Percentiles rank a stretch among this genome's conserved stretches.
Evolutionary conservation across 1,140 invertebrate genomes (phyloP).

Genomic region (Uloborus diversus): DNA sequence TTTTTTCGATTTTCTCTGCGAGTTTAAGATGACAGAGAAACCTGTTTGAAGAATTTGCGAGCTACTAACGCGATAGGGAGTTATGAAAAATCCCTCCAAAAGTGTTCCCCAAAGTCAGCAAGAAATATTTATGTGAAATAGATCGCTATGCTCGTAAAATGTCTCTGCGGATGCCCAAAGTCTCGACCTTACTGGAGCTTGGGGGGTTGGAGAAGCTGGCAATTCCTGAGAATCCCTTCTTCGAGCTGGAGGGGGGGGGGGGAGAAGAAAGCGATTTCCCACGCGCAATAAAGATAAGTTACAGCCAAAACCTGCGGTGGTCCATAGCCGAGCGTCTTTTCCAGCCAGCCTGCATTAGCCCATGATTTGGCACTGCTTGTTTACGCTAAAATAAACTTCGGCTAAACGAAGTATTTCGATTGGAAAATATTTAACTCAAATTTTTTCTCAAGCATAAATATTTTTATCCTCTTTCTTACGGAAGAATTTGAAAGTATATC

Average conservation of each 20-base stretch:
- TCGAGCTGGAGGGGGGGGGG: constrained; percentile 21
- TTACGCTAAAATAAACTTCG: constrained; percentile 40
- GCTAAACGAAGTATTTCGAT: background rate
- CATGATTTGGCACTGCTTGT: constrained; percentile 5
- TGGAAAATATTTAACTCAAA: background rate
- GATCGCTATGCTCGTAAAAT: constrained; percentile 49
- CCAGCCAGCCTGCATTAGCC: background rate
- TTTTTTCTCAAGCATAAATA: too few species aligned
- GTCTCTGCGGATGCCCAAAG: constrained; percentile 17
- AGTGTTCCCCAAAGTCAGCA: constrained; percentile 54
- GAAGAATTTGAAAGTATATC: too few species aligned
- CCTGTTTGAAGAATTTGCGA: constrained; percentile 54
- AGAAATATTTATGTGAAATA: constrained; percentile 53
- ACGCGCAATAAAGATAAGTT: constrained; percentile 54
- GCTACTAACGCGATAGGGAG: constrained; percentile 54
- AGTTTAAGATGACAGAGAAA: constrained; percentile 23
- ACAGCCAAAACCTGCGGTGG: constrained; percentile 38
- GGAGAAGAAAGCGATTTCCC: constrained; percentile 37
- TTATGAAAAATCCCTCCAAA: constrained; percentile 53
- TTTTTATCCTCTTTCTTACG: background rate
- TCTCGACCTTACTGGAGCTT: constrained; percentile 23
- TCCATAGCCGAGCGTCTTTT: background rate
- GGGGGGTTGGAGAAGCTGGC: constrained; percentile 3
- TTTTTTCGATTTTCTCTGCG: background rate
- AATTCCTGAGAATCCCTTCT: constrained; percentile 28